phyloP scores from a whole-genome alignment of 2,888 invertebrate genomes.

The Tenthredo notha region DNA sequence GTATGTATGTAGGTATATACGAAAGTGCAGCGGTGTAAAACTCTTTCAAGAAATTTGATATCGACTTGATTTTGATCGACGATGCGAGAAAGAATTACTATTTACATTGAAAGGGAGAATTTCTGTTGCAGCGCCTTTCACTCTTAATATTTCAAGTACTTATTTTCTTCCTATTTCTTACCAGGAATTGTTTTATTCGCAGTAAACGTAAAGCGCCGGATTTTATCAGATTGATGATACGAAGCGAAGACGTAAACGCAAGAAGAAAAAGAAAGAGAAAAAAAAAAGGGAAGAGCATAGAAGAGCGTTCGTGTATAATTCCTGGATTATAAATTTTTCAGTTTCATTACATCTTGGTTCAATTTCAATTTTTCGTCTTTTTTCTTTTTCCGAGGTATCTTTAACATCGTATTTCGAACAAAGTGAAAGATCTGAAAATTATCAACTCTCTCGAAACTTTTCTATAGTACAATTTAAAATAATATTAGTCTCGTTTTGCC shows the following conservation, averaged over 20 bases:
- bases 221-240: background rate
- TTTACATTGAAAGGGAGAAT: background rate
- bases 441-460: background rate
- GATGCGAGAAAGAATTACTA: background rate
- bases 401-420: too few species aligned
- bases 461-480: background rate
- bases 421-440: too few species aligned
- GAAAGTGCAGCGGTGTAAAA: background rate
- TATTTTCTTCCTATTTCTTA: background rate
- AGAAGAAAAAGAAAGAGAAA: background rate
- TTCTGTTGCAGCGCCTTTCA: background rate
- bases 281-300: background rate
- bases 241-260: background rate
- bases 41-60: constrained; percentile 12
- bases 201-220: too few species aligned
- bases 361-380: background rate
- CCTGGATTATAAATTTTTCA: background rate
- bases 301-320: background rate
- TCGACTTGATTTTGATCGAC: constrained; percentile 25
- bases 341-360: too few species aligned
- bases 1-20: too few species aligned
- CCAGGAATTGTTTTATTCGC: background rate
- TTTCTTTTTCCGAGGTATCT: background rate
- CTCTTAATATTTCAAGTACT: background rate
- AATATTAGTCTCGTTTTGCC: background rate